Conservation (phyloP, 1,140 invertebrate species). For the Drosophila quadrilineata region DNA sequence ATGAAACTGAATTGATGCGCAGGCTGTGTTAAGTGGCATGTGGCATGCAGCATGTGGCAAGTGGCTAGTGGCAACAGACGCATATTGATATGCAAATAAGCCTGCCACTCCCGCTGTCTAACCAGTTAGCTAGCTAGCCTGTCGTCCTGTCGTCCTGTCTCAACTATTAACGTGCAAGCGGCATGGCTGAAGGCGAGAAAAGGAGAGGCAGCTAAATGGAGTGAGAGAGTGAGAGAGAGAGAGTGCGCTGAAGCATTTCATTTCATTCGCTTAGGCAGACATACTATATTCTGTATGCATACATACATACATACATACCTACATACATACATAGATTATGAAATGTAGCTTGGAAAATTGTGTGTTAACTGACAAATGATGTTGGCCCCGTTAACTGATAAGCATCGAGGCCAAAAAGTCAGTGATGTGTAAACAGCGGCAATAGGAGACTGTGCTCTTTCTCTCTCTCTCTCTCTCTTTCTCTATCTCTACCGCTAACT, state of each 20-base stretch:
- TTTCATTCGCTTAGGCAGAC: constrained; percentile 64
- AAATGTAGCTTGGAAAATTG: constrained; percentile 32
- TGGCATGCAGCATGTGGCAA: not conserved
- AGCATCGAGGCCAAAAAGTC: constrained; percentile 28
- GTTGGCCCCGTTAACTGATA: constrained; percentile 30
- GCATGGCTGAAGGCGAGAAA: not conserved
- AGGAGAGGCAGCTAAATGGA: constrained; percentile 21
- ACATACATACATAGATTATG: no score
- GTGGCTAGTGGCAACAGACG: not conserved
- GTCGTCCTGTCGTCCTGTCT: constrained; percentile 5
- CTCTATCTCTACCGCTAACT: not conserved
- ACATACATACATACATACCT: no score
- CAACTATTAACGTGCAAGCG: not conserved
- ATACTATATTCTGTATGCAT: constrained; percentile 59
- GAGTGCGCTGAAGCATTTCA: constrained; percentile 57
- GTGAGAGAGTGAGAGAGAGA: constrained; percentile 16
- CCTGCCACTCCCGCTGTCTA: constrained; percentile 12
- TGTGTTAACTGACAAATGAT: constrained; percentile 73
- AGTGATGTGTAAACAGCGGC: constrained; percentile 50
- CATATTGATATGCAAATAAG: constrained; percentile 72
- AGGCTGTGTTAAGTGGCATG: not conserved
- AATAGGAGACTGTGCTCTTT: constrained; percentile 42
- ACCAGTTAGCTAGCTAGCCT: not conserved
- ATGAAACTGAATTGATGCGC: no score
- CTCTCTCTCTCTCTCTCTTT: not conserved